Evolutionary conservation across 2,888 invertebrate species (phyloP), one percentile per base, ranked within the genome.

Genomic region (Rhabditoides inermis): DNA sequence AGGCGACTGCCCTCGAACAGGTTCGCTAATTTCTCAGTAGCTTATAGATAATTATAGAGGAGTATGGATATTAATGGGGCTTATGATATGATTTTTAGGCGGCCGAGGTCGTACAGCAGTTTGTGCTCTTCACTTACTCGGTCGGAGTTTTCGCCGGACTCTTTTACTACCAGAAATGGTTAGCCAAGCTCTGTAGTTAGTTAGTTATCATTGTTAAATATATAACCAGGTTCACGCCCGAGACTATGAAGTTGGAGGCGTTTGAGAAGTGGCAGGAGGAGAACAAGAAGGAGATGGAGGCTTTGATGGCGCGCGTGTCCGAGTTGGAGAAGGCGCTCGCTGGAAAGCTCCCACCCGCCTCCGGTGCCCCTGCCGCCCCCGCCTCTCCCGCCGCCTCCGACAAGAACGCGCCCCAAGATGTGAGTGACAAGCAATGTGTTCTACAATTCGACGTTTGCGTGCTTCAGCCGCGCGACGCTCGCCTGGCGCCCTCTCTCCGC

Each of bases 31-130:
- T 15, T 32, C 10, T 10, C 32, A 32, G 7, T 15, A 10, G 32
- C 10, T 32, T 32, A 10, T 15, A 32, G 32, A 7, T 32, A 15
- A 10, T 32, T 7, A 32, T 10, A 32, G 7, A 32, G 10, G 7
- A 10, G 12, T 27, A n/a, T 18, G 7, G 3, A 5, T 2, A 18
- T 28, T 2, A 3, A 18, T 18, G 2, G n/a, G 15, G 10, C n/a
- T n/a, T 28, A 27, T 6, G 15, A 2, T 44, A 22, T 15, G 27
- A 4, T 10, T 54, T 65, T 49, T 22, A 68, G 68, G 73, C 73
- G 1, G 69, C 73, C n/a, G 73, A 73, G 35, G 62, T 73, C 48
- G 61, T 73, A 6, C 73, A 73, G 44, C 73, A 73, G 53, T 30
- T 68, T 12, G 73, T 70, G 1, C 60, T 73, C 2, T 74, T 72